Percentiles rank a stretch among this genome's conserved stretches.
Evolutionary conservation across 2,113 vertebrate species (phyloP).

Genomic region (Paracanthobrama guichenoti): DNA sequence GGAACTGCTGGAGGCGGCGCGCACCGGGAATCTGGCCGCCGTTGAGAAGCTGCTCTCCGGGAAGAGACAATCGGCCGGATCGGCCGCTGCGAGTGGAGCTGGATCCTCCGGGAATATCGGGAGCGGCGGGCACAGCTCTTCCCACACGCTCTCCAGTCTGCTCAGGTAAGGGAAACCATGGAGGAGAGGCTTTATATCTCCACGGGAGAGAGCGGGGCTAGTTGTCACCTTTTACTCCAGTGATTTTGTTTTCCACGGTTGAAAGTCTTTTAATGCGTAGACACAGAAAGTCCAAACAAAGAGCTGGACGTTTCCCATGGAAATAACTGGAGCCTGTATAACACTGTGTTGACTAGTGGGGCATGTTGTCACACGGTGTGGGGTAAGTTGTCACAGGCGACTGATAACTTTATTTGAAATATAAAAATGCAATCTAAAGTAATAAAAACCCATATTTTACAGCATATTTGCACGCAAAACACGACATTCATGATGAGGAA

Average conservation of each 20-base stretch:
- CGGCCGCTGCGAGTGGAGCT: constrained; percentile 67
- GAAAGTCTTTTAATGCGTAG: not conserved
- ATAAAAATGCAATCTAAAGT: not conserved
- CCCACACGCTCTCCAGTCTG: constrained; percentile 88
- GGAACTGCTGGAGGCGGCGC: constrained; percentile 94
- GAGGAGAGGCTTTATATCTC: not conserved
- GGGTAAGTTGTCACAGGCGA: not conserved
- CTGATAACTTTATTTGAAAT: not conserved
- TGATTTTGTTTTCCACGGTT: not conserved
- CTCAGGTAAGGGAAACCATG: constrained; percentile 79
- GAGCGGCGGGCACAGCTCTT: constrained; percentile 73
- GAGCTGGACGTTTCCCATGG: not conserved
- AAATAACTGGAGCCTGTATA: too few relatives aligned
- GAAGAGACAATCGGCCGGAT: constrained; percentile 83
- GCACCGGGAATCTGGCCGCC: constrained; percentile 90
- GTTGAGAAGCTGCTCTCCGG: constrained; percentile 94
- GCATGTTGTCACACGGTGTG: not conserved
- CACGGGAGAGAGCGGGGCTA: not conserved
- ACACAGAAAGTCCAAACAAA: not conserved
- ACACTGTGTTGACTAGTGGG: not conserved
- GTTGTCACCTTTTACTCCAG: not conserved
- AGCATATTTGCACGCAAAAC: not conserved
- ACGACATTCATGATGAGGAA: not conserved
- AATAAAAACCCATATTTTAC: not conserved
- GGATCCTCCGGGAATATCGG: constrained; percentile 73